Percentiles rank a stretch among this genome's conserved stretches.
Evolutionary conservation across 2,113 vertebrate genomes (phyloP).

Genomic region (Miniopterus natalensis): DNA sequence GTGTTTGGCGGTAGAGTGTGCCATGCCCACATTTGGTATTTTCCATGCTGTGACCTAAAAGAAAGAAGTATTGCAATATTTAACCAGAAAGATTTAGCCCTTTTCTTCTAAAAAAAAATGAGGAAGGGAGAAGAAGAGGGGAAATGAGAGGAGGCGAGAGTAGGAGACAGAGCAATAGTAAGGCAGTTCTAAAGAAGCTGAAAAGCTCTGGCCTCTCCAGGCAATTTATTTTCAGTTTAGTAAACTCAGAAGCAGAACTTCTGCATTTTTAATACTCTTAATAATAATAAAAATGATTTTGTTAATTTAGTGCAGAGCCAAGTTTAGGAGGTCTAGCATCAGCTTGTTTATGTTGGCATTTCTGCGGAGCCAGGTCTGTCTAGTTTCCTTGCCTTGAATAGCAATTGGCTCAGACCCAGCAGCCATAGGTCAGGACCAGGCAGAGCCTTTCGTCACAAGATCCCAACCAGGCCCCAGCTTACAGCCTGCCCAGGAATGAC

Average conservation of each 20-base stretch:
- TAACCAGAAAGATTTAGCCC: background rate
- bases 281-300: constrained; percentile 72
- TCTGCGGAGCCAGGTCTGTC: constrained; percentile 73
- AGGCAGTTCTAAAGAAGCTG: background rate
- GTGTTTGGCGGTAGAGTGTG: background rate
- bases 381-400: constrained; percentile 71
- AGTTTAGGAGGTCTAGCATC: constrained; percentile 58
- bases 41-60: background rate
- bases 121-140: background rate
- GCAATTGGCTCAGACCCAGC: constrained; percentile 56
- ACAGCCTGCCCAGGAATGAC: background rate
- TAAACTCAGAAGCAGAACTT: constrained; percentile 74
- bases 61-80: background rate
- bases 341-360: constrained; percentile 58
- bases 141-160: background rate
- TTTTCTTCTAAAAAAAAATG: background rate
- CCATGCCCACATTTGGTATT: background rate
- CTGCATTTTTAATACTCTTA: constrained; percentile 81
- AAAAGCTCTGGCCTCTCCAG: background rate
- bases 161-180: background rate
- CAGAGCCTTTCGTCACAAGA: constrained; percentile 9
- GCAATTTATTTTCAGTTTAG: constrained; percentile 75
- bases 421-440: background rate
- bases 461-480: background rate
- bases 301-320: constrained; percentile 58